Percentiles rank a stretch among this genome's conserved stretches.
Conservation (phyloP, 2,888 invertebrate species). For the Gandaritis pyraliata region DNA sequence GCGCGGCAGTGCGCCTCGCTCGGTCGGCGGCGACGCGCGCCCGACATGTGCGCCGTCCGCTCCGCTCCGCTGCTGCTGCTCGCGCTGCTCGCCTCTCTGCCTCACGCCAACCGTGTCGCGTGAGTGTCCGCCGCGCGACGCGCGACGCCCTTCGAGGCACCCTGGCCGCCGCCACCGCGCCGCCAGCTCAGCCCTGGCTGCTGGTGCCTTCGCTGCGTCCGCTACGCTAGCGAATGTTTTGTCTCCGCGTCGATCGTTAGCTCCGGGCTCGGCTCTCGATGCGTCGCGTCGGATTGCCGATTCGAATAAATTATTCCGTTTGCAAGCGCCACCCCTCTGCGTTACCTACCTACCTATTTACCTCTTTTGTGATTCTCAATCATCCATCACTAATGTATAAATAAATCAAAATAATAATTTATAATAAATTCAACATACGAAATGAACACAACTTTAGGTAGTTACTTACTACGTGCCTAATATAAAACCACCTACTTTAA, state of each 20-base stretch:
- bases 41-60: slow-evolving; percentile 55
- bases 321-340: slow-evolving; percentile 21
- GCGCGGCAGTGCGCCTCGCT: slow-evolving; percentile 50
- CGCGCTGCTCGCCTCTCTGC: slow-evolving; percentile 58
- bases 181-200: not conserved
- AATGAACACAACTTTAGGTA: too few species aligned
- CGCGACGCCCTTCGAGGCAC: not conserved
- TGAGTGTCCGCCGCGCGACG: slow-evolving; percentile 43
- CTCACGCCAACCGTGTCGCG: slow-evolving; percentile 60
- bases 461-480: too few species aligned
- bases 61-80: slow-evolving; percentile 55
- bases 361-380: slow-evolving; percentile 1
- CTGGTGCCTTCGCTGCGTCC: not conserved
- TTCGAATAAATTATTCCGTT: slow-evolving; percentile 30
- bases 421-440: too few species aligned
- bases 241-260: slow-evolving; percentile 22
- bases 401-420: too few species aligned
- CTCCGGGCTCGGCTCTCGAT: slow-evolving; percentile 20
- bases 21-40: slow-evolving; percentile 44
- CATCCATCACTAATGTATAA: too few species aligned
- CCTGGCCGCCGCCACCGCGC: not conserved
- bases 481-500: too few species aligned
- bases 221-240: slow-evolving; percentile 5
- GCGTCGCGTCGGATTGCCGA: slow-evolving; percentile 24
- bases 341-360: not conserved